Conservation (phyloP, 1,140 invertebrate genomes). For the Drosophila kikkawai region DNA sequence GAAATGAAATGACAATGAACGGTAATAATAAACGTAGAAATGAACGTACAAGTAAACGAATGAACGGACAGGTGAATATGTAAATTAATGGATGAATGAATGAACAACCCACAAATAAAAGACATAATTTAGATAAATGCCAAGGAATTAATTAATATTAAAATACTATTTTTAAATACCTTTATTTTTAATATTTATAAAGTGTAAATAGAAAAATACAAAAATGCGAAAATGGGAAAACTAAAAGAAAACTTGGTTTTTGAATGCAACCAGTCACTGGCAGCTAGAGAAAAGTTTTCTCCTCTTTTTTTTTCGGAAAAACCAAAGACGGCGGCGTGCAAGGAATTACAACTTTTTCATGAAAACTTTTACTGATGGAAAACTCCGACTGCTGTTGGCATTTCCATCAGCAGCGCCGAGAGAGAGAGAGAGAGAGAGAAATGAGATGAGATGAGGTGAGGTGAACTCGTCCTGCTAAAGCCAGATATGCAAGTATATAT, state of each 20-base stretch:
- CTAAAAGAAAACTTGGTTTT: conserved; percentile 50
- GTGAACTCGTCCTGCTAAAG: conserved; percentile 24
- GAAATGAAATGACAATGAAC: neutral
- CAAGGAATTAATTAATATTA: neutral
- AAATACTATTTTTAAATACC: neutral
- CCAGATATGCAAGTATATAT: conserved; percentile 11
- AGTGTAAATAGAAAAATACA: neutral
- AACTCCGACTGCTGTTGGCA: conserved; percentile 50
- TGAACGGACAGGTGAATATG: neutral
- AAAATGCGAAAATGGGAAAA: conserved; percentile 17
- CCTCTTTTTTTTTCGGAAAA: conserved; percentile 5
- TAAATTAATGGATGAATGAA: too few species aligned
- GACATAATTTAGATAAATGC: neutral
- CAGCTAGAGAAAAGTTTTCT: conserved; percentile 35
- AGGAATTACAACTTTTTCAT: conserved; percentile 57
- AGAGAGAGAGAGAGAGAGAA: neutral
- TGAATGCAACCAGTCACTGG: conserved; percentile 45
- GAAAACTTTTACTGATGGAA: conserved; percentile 49
- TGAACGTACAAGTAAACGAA: neutral
- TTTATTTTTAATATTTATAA: too few species aligned
- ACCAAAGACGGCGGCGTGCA: conserved; percentile 47
- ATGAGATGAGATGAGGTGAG: conserved; percentile 13
- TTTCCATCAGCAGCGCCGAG: conserved; percentile 44
- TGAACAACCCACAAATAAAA: too few species aligned
- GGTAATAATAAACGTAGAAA: neutral